Percentiles rank a stretch among this genome's conserved stretches.
These are phyloP conservation scores for Caenorhabditis sp. DNA, from an alignment of 2,888 invertebrate genomes.

Conservation along the genomic window DNA sequence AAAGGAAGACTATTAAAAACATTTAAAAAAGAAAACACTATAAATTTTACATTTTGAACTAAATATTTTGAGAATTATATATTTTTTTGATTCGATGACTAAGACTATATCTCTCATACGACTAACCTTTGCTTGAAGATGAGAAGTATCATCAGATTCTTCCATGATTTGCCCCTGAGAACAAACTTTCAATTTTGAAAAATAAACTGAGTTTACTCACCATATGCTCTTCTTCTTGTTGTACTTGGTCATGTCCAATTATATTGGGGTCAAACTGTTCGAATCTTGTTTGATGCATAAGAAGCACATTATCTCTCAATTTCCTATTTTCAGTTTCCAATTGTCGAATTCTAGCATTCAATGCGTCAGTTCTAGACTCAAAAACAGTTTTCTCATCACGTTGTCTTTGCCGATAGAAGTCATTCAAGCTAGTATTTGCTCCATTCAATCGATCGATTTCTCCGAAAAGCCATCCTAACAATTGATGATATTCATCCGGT, in stretches of 20 bases:
- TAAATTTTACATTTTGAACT: too few species aligned
- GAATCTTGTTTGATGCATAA: conserved; percentile 17
- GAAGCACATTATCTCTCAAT: conserved; percentile 20
- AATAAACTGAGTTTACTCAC: conserved; percentile 3
- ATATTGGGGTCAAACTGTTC: not conserved
- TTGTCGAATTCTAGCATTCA: conserved; percentile 31
- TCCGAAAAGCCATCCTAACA: conserved; percentile 14
- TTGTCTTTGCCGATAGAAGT: conserved; percentile 32
- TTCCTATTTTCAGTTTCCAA: conserved; percentile 38
- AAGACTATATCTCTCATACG: not conserved
- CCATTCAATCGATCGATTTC: conserved; percentile 30
- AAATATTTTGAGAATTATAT: too few species aligned
- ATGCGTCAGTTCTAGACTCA: conserved; percentile 23
- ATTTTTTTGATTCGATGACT: not conserved
- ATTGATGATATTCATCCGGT: conserved; percentile 29
- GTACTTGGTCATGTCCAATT: conserved; percentile 9
- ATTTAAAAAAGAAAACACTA: too few species aligned
- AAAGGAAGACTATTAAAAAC: too few species aligned
- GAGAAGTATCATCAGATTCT: conserved; percentile 21
- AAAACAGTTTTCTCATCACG: conserved; percentile 23
- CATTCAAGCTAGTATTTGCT: conserved; percentile 21
- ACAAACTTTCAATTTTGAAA: not conserved
- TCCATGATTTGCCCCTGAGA: conserved; percentile 32
- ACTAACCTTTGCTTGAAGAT: conserved; percentile 19
- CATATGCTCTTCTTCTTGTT: conserved; percentile 26